A percentile compares a stretch with the other conserved stretches of the same genome.
These are phyloP conservation scores for Catocala sponsa DNA, from an alignment of 2,888 invertebrate species.

Conservation along the genomic window DNA sequence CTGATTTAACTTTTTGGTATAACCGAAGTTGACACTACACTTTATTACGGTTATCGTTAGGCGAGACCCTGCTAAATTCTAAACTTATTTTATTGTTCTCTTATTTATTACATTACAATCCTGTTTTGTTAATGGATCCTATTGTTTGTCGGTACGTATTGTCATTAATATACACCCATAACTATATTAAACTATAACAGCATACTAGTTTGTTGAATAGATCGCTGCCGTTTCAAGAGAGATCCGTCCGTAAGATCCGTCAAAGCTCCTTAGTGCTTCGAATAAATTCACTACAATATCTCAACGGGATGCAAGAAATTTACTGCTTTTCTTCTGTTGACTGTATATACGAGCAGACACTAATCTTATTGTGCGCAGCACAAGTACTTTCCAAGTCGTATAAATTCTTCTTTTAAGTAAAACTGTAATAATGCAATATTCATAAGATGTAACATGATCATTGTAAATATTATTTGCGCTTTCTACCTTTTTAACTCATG, in stretches of 20 bases:
- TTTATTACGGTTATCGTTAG: slow-evolving; percentile 25
- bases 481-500: background rate
- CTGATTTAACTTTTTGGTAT: slow-evolving; percentile 22
- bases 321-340: slow-evolving; percentile 19
- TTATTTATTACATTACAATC: slow-evolving; percentile 38
- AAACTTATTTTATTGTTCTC: slow-evolving; percentile 33
- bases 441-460: slow-evolving; percentile 3
- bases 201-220: background rate
- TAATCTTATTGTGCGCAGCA: slow-evolving; percentile 5
- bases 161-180: background rate
- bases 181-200: background rate
- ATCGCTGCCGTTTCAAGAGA: too few species aligned
- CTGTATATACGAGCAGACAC: slow-evolving; percentile 1
- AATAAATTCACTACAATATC: slow-evolving; percentile 20
- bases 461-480: slow-evolving; percentile 6
- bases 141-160: background rate
- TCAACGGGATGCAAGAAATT: slow-evolving; percentile 26
- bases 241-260: too few species aligned
- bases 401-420: slow-evolving; percentile 1
- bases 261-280: slow-evolving; percentile 9
- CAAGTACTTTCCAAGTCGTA: slow-evolving; percentile 3
- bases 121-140: slow-evolving; percentile 30
- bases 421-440: slow-evolving; percentile 9
- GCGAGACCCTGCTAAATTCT: slow-evolving; percentile 25
- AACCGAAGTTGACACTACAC: slow-evolving; percentile 14